A percentile compares a stretch with the other conserved stretches of the same genome.
Evolutionary conservation across 2,113 vertebrate genomes (phyloP).

Genomic region (Aegotheles bennettii): DNA sequence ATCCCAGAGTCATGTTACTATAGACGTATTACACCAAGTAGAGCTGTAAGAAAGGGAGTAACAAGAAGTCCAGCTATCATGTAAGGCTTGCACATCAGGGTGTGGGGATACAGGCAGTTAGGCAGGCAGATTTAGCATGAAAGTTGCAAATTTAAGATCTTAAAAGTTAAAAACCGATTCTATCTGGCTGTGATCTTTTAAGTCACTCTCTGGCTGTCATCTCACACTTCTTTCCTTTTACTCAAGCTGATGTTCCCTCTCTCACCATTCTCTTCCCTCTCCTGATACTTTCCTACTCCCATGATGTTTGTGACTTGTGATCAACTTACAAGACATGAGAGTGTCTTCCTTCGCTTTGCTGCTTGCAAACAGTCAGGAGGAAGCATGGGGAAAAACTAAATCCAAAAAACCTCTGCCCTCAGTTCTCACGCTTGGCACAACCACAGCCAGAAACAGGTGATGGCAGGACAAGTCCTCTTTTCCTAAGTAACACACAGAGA

Average conservation of each 20-base stretch:
- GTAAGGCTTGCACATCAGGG: not conserved
- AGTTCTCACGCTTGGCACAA: not conserved
- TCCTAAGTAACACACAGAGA: not conserved
- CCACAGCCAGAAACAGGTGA: rapidly evolving
- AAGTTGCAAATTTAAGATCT: not conserved
- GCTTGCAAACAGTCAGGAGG: not conserved
- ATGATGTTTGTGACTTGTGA: not conserved
- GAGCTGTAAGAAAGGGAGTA: not conserved
- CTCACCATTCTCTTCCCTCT: not conserved
- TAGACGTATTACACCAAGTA: not conserved
- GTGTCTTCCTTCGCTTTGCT: not conserved
- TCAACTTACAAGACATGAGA: not conserved
- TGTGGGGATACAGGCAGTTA: not conserved
- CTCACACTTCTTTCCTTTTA: not conserved
- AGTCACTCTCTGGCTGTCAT: not conserved
- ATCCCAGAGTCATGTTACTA: not conserved
- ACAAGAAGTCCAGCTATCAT: not conserved
- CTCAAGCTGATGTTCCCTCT: not conserved
- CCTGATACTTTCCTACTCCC: not conserved
- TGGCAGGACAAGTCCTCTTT: not conserved
- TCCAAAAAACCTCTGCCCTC: not conserved
- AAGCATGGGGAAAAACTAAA: not conserved
- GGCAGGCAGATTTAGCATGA: not conserved
- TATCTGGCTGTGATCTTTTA: not conserved
- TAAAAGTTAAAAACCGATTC: not conserved